These are phyloP conservation scores for Frankliniella fusca DNA, from an alignment of 2,888 invertebrate genomes.

Conservation along the genomic window DNA sequence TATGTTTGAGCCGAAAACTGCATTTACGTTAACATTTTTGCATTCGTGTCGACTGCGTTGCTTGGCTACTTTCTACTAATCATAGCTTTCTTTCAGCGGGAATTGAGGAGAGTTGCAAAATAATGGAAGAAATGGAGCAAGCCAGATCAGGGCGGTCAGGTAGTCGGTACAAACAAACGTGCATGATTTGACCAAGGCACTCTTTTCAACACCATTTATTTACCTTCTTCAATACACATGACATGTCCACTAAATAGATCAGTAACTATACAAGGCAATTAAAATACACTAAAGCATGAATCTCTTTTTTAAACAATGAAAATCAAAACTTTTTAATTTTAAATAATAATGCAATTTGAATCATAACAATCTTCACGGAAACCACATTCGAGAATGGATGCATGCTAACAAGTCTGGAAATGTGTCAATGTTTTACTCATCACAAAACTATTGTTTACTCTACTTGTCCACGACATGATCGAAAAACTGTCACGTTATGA, in stretches of 20 bases:
- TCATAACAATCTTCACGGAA: neutral
- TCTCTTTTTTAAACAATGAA: conserved; percentile 33
- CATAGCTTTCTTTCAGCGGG: neutral
- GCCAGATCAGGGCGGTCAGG: neutral
- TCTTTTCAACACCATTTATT: neutral
- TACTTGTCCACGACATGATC: no score
- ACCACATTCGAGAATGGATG: no score
- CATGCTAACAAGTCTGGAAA: no score
- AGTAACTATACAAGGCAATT: neutral
- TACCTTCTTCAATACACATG: neutral
- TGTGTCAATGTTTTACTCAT: no score
- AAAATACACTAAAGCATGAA: neutral
- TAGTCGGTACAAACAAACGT: neutral
- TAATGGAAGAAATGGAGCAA: conserved; percentile 12
- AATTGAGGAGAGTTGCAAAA: conserved; percentile 14
- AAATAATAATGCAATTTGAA: neutral
- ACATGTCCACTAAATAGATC: neutral
- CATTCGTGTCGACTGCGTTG: no score
- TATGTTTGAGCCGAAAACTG: no score
- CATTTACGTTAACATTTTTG: no score
- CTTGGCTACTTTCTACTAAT: neutral
- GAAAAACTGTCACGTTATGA: no score
- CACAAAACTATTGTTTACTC: no score
- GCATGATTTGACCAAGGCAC: neutral
- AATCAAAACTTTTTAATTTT: neutral